phyloP scores from a whole-genome alignment of 2,888 invertebrate genomes.

The Harpalus rufipes region DNA sequence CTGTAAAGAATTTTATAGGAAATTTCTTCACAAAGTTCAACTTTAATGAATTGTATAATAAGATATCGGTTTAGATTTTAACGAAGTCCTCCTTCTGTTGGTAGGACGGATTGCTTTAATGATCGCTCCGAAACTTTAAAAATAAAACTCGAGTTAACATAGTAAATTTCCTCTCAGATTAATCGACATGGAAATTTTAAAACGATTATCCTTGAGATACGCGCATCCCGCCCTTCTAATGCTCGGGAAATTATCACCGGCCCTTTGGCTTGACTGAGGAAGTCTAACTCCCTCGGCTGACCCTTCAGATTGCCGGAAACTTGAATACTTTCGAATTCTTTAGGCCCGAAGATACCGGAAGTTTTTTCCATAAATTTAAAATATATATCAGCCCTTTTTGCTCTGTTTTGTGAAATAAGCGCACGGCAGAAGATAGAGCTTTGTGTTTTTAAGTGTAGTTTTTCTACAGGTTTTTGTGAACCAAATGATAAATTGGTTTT shows the following conservation, averaged over 20 bases:
- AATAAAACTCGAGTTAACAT: conserved; percentile 30
- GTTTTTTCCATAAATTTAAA: conserved; percentile 63
- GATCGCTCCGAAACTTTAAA: conserved; percentile 19
- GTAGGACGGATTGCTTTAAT: too few species aligned
- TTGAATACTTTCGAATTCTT: conserved; percentile 59
- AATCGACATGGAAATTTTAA: conserved; percentile 37
- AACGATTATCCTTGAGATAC: conserved; percentile 41
- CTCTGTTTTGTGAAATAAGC: conserved; percentile 39
- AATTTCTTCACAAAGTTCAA: too few species aligned
- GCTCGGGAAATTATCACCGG: conserved; percentile 37
- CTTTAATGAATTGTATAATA: too few species aligned
- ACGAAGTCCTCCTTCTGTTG: too few species aligned
- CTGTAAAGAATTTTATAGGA: too few species aligned
- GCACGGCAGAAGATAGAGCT: conserved; percentile 8
- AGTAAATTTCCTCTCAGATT: conserved; percentile 35
- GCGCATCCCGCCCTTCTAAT: conserved; percentile 3
- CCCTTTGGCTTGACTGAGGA: not conserved
- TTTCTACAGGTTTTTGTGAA: not conserved
- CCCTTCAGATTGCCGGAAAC: conserved; percentile 56
- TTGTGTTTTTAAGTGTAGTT: conserved; percentile 38
- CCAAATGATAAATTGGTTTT: conserved; percentile 25
- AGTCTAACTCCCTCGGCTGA: not conserved
- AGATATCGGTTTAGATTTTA: too few species aligned
- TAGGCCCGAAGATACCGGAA: conserved; percentile 56
- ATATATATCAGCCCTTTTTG: conserved; percentile 43